Evolutionary conservation across 2,888 invertebrate species (phyloP).

Genomic region (Eupithecia pulchellata): DNA sequence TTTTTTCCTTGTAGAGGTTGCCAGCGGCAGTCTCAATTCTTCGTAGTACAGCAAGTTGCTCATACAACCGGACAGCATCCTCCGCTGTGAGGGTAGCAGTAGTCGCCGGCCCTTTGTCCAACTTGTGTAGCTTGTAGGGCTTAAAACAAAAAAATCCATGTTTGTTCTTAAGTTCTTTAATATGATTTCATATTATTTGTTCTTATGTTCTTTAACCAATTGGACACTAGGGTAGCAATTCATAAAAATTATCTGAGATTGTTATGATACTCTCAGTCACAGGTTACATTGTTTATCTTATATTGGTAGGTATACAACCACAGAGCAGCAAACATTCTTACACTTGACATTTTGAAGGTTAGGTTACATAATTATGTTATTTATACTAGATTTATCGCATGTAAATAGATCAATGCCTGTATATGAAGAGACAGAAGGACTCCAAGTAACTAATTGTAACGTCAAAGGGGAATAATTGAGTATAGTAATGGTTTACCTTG

Average conservation of each 20-base stretch:
- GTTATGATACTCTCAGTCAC: not conserved
- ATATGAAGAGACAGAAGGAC: not conserved
- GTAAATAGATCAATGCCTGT: not conserved
- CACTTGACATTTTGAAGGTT: slow-evolving; percentile 19
- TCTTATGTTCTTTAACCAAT: not conserved
- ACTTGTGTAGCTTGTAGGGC: slow-evolving; percentile 95
- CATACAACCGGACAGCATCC: slow-evolving; percentile 93
- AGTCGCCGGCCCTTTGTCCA: slow-evolving; percentile 93
- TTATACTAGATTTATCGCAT: not conserved
- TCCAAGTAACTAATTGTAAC: not conserved
- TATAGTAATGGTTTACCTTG: slow-evolving; percentile 70
- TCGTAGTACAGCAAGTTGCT: slow-evolving; percentile 93
- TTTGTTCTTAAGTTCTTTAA: not conserved
- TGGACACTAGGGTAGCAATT: not conserved
- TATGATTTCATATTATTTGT: too few relatives aligned
- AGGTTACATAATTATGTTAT: slow-evolving; percentile 16
- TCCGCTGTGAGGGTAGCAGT: slow-evolving; percentile 90
- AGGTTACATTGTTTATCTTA: slow-evolving; percentile 3
- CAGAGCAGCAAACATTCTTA: slow-evolving; percentile 7
- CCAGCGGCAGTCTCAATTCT: slow-evolving; percentile 97
- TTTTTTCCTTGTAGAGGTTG: slow-evolving; percentile 98
- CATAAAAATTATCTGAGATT: slow-evolving; percentile 3
- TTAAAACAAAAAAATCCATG: slow-evolving; percentile 62
- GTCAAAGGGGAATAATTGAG: not conserved
- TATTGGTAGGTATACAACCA: not conserved